Base-by-base conservation (phyloP, 2,888 invertebrate genomes). In the Chrysina gloriosa region DNA sequence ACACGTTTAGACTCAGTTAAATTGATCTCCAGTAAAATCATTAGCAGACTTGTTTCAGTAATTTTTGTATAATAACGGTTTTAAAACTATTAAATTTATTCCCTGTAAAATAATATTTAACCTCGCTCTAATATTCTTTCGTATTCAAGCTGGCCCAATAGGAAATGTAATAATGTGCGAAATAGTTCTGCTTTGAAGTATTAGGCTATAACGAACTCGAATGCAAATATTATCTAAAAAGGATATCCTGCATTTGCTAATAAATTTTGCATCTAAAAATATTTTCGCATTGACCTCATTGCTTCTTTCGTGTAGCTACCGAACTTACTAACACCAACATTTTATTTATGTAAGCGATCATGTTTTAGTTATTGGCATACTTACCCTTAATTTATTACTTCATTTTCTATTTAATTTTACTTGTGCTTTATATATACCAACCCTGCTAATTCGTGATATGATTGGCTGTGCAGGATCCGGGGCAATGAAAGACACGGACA, bases 401-500 rank as follows among this genome's bases (percentile, higher is more conserved):
- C n/a, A 14, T 42, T 7, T 31, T 52, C 4, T 16, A 36, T 19
- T 39, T 56, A 9, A 34, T 36, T 56, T 36, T 5, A 16, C n/a
- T 56, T 23, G 11, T 36, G 1, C 11, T 50, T 65, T 68, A 52
- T n/a, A 72, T 68, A 71, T 74, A 78, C 79, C 81, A 81, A 82
- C 81, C 81, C 81, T 81, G 82, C 81, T 82, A 80, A 82, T 79
- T 70, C 80, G 80, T 79, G 81, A 77, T 79, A 76, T 80, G 76
- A 82, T 82, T 82, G 82, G 82, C 81, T 82, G 82, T 83, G 83
- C 85, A 86, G 86, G 84, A 78, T 65, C 74, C 72, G 81, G 79
- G 75, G 82, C 85, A 86, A 87, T 90, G 89, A 93, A 93, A 89
- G 93, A 93, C 84, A 92, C 92, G 79, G 93, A 93, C 87, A 93